These are phyloP conservation scores for Sphaerophoria taeniata DNA, from an alignment of 2,888 invertebrate species.

Conservation along the genomic window DNA sequence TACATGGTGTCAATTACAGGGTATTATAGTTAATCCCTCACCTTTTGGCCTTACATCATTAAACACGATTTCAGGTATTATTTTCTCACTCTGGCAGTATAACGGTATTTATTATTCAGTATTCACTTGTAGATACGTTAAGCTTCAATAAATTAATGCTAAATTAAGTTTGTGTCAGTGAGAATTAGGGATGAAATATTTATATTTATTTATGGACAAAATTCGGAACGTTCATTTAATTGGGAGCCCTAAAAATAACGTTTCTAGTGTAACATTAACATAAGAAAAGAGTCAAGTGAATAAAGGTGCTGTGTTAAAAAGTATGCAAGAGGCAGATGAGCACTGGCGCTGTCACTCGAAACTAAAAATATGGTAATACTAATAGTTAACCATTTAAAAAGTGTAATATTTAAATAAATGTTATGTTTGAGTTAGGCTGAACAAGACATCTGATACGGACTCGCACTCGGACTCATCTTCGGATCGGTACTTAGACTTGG, in stretches of 20 bases:
- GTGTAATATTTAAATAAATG: too few species aligned
- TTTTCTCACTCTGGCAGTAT: slow-evolving; percentile 40
- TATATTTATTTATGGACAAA: not conserved
- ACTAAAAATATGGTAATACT: too few species aligned
- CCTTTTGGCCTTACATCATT: slow-evolving; percentile 69
- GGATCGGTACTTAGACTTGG: too few species aligned
- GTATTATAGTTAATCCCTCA: slow-evolving; percentile 69
- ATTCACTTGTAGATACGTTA: slow-evolving; percentile 40
- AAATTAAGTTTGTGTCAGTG: slow-evolving; percentile 51
- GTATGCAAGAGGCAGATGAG: too few species aligned
- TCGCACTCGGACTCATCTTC: too few species aligned
- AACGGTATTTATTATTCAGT: slow-evolving; percentile 1
- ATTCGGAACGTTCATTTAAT: not conserved
- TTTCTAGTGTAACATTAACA: too few species aligned
- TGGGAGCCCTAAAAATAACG: not conserved
- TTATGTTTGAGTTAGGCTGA: too few species aligned
- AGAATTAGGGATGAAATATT: slow-evolving; percentile 41
- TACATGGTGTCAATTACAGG: slow-evolving; percentile 66
- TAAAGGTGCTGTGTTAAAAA: too few species aligned
- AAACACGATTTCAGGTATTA: slow-evolving; percentile 70
- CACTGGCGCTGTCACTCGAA: too few species aligned
- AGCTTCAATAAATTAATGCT: slow-evolving; percentile 66
- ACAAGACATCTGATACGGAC: too few species aligned
- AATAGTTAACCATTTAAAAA: too few species aligned
- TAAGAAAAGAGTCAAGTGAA: too few species aligned